phyloP scores from a whole-genome alignment of 2,888 invertebrate genomes.

The Erpobdella octoculata region DNA sequence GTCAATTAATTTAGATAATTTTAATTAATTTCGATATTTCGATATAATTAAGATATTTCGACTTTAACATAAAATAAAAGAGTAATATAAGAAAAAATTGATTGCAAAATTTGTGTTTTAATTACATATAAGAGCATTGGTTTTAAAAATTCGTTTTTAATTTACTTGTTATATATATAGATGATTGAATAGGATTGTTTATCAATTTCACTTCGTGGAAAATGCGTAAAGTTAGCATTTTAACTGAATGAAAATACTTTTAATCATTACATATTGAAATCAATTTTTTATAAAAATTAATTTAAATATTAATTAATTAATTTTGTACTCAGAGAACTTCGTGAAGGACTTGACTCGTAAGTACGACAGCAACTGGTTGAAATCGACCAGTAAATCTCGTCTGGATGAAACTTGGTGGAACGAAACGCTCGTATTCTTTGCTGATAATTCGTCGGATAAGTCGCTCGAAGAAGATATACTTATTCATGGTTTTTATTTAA shows the following conservation, averaged over 20 bases:
- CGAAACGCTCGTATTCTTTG: constrained; percentile 62
- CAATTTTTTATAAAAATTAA: neutral
- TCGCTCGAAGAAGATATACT: constrained; percentile 58
- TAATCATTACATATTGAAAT: neutral
- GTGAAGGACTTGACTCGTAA: constrained; percentile 81
- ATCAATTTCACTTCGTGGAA: no score
- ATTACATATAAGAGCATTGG: no score
- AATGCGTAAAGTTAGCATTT: no score
- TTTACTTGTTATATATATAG: no score
- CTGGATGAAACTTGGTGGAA: constrained; percentile 73
- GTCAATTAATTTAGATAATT: no score
- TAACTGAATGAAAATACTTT: neutral
- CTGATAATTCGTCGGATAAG: constrained; percentile 51
- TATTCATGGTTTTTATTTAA: constrained; percentile 45
- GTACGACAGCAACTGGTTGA: constrained; percentile 79
- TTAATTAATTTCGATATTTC: no score
- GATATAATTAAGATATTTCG: no score
- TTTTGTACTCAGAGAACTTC: constrained; percentile 48
- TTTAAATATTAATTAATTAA: neutral
- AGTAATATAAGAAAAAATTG: no score
- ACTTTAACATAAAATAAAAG: no score
- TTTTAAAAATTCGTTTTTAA: no score
- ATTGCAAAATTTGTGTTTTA: no score
- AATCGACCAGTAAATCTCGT: constrained; percentile 70
- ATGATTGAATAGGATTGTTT: no score